These are phyloP conservation scores for Macropis europaea DNA, from an alignment of 2,888 invertebrate species.

Conservation along the genomic window DNA sequence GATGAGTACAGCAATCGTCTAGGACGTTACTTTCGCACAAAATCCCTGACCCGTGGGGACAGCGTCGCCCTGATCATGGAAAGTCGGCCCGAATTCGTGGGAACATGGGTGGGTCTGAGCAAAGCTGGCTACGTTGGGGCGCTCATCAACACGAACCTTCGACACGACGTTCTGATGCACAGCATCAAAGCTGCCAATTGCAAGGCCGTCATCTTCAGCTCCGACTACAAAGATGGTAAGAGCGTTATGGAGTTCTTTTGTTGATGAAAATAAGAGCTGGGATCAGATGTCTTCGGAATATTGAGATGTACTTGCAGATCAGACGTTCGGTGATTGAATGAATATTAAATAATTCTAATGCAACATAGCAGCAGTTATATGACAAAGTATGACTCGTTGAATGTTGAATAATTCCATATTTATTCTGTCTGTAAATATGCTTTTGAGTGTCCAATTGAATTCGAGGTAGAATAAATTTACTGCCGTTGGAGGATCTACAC, in stretches of 20 bases:
- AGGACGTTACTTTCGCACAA: conserved; percentile 83
- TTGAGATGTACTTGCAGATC: too few relatives aligned
- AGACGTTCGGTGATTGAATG: too few relatives aligned
- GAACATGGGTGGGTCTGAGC: conserved; percentile 94
- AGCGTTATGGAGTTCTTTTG: background rate
- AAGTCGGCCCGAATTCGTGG: conserved; percentile 92
- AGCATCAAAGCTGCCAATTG: conserved; percentile 90
- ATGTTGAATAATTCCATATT: too few relatives aligned
- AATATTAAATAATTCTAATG: too few relatives aligned
- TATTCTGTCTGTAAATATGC: too few relatives aligned
- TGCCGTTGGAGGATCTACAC: too few relatives aligned
- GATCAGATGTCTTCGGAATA: too few relatives aligned
- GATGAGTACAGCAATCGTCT: conserved; percentile 85
- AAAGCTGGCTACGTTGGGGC: conserved; percentile 92
- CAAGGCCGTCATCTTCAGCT: conserved; percentile 89
- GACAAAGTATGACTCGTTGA: too few relatives aligned
- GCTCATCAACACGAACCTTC: conserved; percentile 94
- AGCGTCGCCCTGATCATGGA: conserved; percentile 94
- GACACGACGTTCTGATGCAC: conserved; percentile 90
- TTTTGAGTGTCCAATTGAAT: too few relatives aligned
- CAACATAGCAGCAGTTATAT: too few relatives aligned
- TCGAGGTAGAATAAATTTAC: too few relatives aligned
- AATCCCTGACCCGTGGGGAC: conserved; percentile 84
- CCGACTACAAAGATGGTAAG: conserved; percentile 80
- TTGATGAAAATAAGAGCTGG: background rate